A percentile compares a stretch with the other conserved stretches of the same genome.
phyloP scores from a whole-genome alignment of 2,888 invertebrate genomes.

The Cataglyphis cursor region DNA sequence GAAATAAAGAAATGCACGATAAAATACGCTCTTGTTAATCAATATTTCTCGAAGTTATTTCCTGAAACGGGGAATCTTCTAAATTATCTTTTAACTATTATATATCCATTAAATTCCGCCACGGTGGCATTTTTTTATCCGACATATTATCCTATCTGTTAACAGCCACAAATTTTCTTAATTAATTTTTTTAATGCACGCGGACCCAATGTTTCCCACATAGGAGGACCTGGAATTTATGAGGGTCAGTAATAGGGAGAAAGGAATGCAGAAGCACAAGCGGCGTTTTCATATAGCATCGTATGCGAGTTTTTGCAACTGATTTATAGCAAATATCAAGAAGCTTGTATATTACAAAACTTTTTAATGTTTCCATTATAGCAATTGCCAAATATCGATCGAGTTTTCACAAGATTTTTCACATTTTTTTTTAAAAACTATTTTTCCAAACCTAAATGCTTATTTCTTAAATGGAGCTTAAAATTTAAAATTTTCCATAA shows the following conservation, averaged over 20 bases:
- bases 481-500: background rate
- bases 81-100: background rate
- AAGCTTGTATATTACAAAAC: conserved; percentile 10
- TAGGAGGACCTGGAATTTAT: conserved; percentile 18
- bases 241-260: background rate
- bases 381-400: background rate
- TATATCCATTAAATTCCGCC: conserved; percentile 5
- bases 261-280: background rate
- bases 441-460: conserved; percentile 4
- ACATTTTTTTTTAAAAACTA: background rate
- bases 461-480: background rate
- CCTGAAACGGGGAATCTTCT: background rate
- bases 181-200: conserved; percentile 40
- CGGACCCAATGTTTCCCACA: conserved; percentile 11
- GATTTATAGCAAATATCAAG: conserved; percentile 20
- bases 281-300: background rate
- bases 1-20: background rate
- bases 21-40: background rate
- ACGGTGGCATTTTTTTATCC: background rate
- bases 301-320: background rate
- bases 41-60: conserved; percentile 1
- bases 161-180: conserved; percentile 37
- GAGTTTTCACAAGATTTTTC: conserved; percentile 4
- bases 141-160: conserved; percentile 9
- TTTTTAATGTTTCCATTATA: conserved; percentile 1